Conservation (phyloP, 64 coral and sea anemone species). For the Hydrozoanthus tunicans region DNA sequence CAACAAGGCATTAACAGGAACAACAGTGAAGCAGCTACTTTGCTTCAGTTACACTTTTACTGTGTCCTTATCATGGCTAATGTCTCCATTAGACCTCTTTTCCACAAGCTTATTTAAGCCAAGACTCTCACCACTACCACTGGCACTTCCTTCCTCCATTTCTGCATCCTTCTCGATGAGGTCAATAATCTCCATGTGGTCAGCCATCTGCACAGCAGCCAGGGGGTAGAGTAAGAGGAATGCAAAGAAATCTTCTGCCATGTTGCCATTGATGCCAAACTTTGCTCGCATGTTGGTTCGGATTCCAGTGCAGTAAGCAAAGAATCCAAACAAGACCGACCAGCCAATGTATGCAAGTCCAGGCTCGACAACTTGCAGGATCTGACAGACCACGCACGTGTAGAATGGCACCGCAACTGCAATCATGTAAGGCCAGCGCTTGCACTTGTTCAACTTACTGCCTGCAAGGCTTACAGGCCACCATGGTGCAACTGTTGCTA, state of each 20-base stretch:
- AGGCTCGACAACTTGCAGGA: neutral
- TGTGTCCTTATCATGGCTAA: too few relatives aligned
- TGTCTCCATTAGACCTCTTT: too few relatives aligned
- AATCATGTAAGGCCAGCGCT: neutral
- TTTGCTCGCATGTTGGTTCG: slow-evolving; percentile 2
- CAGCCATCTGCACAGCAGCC: neutral
- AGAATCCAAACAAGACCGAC: neutral
- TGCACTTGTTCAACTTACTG: neutral
- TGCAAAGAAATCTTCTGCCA: slow-evolving; percentile 13
- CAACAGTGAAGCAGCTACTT: too few relatives aligned
- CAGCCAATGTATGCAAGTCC: neutral
- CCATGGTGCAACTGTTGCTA: neutral
- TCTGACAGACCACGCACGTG: neutral
- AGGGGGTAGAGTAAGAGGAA: neutral
- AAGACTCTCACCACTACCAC: too few relatives aligned
- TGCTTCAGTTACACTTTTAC: too few relatives aligned
- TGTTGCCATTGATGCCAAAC: neutral
- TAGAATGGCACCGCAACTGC: neutral
- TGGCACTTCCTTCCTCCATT: too few relatives aligned
- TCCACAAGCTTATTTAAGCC: too few relatives aligned
- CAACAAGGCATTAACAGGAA: too few relatives aligned
- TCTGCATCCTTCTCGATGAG: neutral
- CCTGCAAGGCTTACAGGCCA: neutral
- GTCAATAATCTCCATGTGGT: neutral
- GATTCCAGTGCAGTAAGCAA: neutral